Base-by-base conservation (phyloP, 2,113 vertebrate species). In the Phyllostomus discolor region DNA sequence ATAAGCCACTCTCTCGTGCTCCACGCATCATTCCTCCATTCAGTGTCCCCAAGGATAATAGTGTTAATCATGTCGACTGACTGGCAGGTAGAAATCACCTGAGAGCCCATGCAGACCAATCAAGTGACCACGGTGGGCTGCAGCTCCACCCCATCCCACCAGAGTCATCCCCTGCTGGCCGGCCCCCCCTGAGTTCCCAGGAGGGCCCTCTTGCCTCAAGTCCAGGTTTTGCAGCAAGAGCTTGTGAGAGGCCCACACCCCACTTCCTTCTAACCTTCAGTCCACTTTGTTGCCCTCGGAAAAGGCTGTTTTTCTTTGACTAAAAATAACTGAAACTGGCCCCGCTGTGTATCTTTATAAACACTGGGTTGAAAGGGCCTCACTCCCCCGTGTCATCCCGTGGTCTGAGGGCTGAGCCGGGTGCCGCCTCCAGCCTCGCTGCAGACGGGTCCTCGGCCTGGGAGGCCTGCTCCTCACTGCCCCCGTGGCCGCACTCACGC, bases 1-100 rank as follows among this genome's bases (percentile, higher is more conserved):
- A 97, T 99, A 98, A 97, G 97, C 97, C 24, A 54, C 46, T 70
- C 31, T 90, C 88, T 80, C 67, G 83, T 41, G 72, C 52, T 66
- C 48, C 85, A 76, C 93, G 38, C 50, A 11, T 97, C 81, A 88
- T 95, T 93, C 54, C 93, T 98, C 98, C 97, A 98, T 97, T 98
- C 98, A 98, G 98, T 91, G 79, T 95, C 78, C 87, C 92, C 91
- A 41, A 92, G 28, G 97, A 95, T 88, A 46, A 88, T 97, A 94
- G 72, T 75, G 54, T 95, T 95, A 88, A 92, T 96, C 97, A 95
- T 96, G 90, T 95, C 87, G 70, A 24, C 76, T 69, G 38, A 73
- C 92, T 69, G 38, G 78, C 92, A 31, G 1, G 1, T 78, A n/a
- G 92, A 88, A 72, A 41, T 57, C 57, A 12, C 75, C 52, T 62